Evolutionary conservation across 2,113 vertebrate genomes (phyloP).

Genomic region (Genyomyrus donnyi): DNA sequence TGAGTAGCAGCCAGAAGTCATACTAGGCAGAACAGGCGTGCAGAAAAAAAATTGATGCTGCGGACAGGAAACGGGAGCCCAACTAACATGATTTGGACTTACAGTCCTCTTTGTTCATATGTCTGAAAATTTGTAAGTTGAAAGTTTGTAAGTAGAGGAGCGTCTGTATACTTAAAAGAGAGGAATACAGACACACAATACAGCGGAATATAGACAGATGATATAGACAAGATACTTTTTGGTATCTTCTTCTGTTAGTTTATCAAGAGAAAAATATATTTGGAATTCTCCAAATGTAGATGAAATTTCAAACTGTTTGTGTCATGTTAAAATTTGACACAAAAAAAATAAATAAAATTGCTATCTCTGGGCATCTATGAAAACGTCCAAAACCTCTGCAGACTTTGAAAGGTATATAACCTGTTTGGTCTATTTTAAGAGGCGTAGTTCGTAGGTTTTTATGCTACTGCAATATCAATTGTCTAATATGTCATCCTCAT

Average conservation of each 20-base stretch:
- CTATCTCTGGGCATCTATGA: neutral
- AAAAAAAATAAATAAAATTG: neutral
- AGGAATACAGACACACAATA: neutral
- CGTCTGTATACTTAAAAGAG: neutral
- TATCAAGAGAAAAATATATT: neutral
- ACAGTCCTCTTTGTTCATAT: too few species aligned
- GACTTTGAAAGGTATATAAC: neutral
- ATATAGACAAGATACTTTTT: neutral
- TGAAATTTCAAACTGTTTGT: neutral
- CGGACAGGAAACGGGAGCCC: too few species aligned
- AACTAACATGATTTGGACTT: too few species aligned
- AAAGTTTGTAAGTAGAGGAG: neutral
- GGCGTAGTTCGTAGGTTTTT: neutral
- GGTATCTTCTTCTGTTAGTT: neutral
- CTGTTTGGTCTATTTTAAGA: neutral
- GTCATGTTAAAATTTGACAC: neutral
- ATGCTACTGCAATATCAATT: neutral
- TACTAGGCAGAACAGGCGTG: too few species aligned
- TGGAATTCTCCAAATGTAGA: neutral
- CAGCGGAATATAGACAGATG: neutral
- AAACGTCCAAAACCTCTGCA: neutral
- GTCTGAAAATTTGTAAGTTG: too few species aligned
- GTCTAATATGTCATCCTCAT: neutral
- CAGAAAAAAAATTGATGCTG: too few species aligned
- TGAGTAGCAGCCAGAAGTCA: too few species aligned